Percentiles rank a stretch among this genome's conserved stretches.
Conservation (phyloP, 2,113 vertebrate species). For the Stomatorhinus ivindoensis region DNA sequence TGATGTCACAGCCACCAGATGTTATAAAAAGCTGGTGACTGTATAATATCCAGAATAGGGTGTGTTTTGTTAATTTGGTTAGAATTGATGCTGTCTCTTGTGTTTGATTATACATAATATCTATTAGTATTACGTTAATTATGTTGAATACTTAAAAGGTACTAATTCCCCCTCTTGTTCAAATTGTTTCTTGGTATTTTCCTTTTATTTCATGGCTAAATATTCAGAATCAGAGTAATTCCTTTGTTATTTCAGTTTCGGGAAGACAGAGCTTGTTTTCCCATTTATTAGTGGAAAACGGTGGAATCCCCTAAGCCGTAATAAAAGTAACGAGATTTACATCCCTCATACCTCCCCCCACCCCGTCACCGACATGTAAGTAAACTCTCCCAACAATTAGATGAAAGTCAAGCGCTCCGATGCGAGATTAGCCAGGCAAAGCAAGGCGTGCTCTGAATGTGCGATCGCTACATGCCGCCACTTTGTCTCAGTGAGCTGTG, state of each 20-base stretch:
- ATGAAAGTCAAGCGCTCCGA: slow-evolving; percentile 21
- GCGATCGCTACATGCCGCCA: not conserved
- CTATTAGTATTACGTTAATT: not conserved
- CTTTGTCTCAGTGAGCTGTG: not conserved
- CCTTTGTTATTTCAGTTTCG: not conserved
- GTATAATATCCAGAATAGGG: not conserved
- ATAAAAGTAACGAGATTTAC: slow-evolving; percentile 12
- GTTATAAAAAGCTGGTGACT: not conserved
- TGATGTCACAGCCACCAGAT: not conserved
- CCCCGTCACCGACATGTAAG: not conserved
- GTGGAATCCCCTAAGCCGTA: slow-evolving; percentile 15
- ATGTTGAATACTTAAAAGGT: not conserved
- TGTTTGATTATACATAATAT: not conserved
- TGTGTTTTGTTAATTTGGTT: not conserved
- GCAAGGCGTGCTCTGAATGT: not conserved
- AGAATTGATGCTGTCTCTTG: not conserved
- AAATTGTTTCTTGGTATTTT: not conserved
- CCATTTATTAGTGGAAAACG: not conserved
- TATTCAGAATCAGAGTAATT: not conserved
- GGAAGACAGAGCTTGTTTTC: not conserved
- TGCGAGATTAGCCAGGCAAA: slow-evolving; percentile 27
- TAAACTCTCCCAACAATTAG: slow-evolving; percentile 15
- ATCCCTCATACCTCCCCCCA: slow-evolving; percentile 15
- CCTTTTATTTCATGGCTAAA: not conserved
- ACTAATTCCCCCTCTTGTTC: not conserved